Base-by-base conservation (phyloP, 2,113 vertebrate genomes). In the Mus spicilegus region DNA sequence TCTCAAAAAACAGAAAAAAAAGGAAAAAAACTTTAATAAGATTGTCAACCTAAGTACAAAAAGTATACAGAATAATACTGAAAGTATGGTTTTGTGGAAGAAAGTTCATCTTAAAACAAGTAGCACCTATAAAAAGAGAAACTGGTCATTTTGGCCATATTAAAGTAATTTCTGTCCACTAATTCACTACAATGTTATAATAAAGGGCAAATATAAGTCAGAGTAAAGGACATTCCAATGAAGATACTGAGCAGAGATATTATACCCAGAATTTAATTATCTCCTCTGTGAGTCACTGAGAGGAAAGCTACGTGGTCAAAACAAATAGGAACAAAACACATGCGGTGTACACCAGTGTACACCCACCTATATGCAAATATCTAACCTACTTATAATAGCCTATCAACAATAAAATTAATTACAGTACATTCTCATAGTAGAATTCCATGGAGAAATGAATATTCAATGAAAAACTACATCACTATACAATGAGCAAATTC, bases 271-370 rank as follows among this genome's bases (percentile, higher is more conserved):
- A 73, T 91, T 73, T 87, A 87, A 93, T 80, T 26, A 87, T 58
- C 17, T 63, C 24, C 80, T 42, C 51, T 81, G 63, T 58, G 46
- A 46, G 16, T 24, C 12, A 8, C 65, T 24, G 28, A 70, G 46
- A 92, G 63, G 42, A 94, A 94, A 84, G 69, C 33, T 20, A 69
- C 63, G 36, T 61, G 42, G 46, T 26, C 36, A 63, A 46, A 22
- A 67, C 3, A 76, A 65, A 84, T 82, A 76, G 73, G 58, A 94
- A 91, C 49, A 94, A 76, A 94, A 73, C 36, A 73, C 80, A 90
- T 42, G 51, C 11, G 89, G 36, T 56, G 22, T 73, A 33, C 67
- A 77, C 58, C 63, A 92, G 36, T 33, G 61, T 63, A 80, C 51
- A 65, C 5, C 24, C 69, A 81, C 33, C n/a, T 51, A 86, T 20